Evolutionary conservation across 2,888 invertebrate genomes (phyloP), one percentile per base, ranked within the genome.

Genomic region (Corbicula japonica): DNA sequence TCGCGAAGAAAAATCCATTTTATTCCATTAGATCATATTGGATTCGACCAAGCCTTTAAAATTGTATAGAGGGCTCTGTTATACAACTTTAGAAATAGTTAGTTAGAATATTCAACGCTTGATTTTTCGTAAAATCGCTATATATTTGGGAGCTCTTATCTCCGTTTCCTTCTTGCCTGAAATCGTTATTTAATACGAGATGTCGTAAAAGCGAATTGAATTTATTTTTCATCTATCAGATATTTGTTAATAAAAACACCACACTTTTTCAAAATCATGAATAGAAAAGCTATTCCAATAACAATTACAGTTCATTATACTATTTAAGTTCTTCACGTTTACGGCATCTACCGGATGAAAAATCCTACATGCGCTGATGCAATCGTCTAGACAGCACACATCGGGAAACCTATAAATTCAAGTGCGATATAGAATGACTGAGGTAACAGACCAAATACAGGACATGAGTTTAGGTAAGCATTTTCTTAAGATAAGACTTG

Each of bases 391-490:
- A 34, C 23, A 44, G n/a, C n/a, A n/a, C n/a, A n/a, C n/a, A n/a
- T n/a, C n/a, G n/a, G n/a, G n/a, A n/a, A n/a, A n/a, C n/a, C n/a
- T n/a, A n/a, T n/a, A n/a, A n/a, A n/a, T n/a, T n/a, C n/a, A n/a
- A n/a, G n/a, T n/a, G n/a, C n/a, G n/a, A n/a, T n/a, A n/a, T n/a
- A n/a, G n/a, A 23, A 86, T 86, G 86, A 69, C 86, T 61, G 82
- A 80, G 28, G 71, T 85, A 2, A 62, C 76, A 38, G 66, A 84
- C 50, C 80, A 58, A 44, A 52, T 69, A 2, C 58, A 44, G 34
- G 58, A 58, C 23, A 69, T 69, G 74, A 84, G 80, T 63, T 48
- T 88, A 56, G 85, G 88, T 88, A 83, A 75, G 80, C 41, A 18
- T 32, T 1, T 26, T 15, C 12, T 15, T 23, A 56, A 56, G 12